These are phyloP conservation scores for Champsocephalus gunnari DNA, from an alignment of 2,797 vertebrate species.

Conservation along the genomic window DNA sequence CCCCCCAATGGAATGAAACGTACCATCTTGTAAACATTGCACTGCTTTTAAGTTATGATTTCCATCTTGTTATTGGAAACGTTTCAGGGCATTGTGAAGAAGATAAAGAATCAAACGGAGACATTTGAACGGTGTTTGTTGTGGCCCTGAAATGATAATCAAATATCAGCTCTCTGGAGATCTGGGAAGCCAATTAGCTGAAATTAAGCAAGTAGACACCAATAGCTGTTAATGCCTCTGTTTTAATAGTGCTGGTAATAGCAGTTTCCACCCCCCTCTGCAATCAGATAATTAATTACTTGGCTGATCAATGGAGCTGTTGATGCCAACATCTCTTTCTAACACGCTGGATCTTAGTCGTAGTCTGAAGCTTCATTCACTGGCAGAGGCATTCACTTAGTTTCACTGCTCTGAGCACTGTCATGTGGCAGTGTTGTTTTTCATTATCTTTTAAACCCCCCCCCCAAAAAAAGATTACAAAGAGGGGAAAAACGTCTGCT, in stretches of 20 bases:
- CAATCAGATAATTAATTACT: slow-evolving; percentile 80
- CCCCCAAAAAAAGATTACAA: slow-evolving; percentile 25
- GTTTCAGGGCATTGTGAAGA: neutral
- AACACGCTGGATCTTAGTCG: slow-evolving; percentile 47
- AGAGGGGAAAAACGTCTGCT: neutral
- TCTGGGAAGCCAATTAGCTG: slow-evolving; percentile 61
- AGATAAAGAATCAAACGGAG: neutral
- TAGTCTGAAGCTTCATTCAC: slow-evolving; percentile 55
- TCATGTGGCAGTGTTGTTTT: slow-evolving; percentile 53
- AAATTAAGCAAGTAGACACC: slow-evolving; percentile 67
- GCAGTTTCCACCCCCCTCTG: slow-evolving; percentile 36
- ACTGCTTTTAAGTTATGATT: neutral
- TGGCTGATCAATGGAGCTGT: slow-evolving; percentile 73
- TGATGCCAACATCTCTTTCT: slow-evolving; percentile 59
- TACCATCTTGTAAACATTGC: no score
- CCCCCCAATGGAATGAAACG: no score
- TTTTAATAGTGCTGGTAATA: slow-evolving; percentile 73
- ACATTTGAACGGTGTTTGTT: slow-evolving; percentile 15
- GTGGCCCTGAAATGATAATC: slow-evolving; percentile 41
- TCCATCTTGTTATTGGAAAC: slow-evolving; percentile 21
- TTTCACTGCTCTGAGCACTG: slow-evolving; percentile 38
- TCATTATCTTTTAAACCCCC: slow-evolving; percentile 48
- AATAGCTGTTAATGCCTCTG: slow-evolving; percentile 59
- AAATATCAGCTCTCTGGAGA: slow-evolving; percentile 58
- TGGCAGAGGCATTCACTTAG: slow-evolving; percentile 51